Evolutionary conservation across 2,113 vertebrate genomes (phyloP).

Genomic region (Irena cyanogastra): DNA sequence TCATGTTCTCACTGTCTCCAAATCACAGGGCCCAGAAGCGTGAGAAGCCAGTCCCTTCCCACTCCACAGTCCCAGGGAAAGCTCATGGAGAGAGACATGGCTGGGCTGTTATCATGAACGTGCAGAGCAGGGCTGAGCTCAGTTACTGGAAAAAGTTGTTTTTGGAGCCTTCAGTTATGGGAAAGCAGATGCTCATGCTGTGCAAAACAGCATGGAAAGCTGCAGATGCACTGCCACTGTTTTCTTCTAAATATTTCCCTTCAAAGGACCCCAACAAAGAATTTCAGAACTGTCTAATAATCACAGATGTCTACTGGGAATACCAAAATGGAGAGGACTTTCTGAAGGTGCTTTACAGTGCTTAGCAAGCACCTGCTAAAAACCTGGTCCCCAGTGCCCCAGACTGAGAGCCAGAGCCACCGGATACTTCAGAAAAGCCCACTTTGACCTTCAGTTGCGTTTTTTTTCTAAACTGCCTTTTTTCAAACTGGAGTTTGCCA

Average conservation of each 20-base stretch:
- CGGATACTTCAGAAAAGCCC: background rate
- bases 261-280: background rate
- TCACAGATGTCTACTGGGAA: background rate
- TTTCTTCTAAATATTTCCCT: background rate
- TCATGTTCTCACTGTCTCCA: background rate
- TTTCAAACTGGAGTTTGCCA: background rate
- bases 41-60: background rate
- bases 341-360: background rate
- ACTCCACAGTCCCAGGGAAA: background rate
- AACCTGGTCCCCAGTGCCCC: background rate
- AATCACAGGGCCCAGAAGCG: background rate
- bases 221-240: background rate
- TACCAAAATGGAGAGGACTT: background rate
- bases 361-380: background rate
- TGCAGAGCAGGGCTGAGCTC: background rate
- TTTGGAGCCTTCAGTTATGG: background rate
- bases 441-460: background rate
- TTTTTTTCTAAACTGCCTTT: background rate
- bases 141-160: background rate
- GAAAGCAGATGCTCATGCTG: background rate
- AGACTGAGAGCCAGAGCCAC: background rate
- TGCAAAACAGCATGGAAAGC: background rate
- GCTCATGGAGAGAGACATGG: accelerated
- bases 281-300: background rate
- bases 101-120: background rate